Evolutionary conservation across 2,113 vertebrate species (phyloP).

Genomic region (Atrichornis clamosus): DNA sequence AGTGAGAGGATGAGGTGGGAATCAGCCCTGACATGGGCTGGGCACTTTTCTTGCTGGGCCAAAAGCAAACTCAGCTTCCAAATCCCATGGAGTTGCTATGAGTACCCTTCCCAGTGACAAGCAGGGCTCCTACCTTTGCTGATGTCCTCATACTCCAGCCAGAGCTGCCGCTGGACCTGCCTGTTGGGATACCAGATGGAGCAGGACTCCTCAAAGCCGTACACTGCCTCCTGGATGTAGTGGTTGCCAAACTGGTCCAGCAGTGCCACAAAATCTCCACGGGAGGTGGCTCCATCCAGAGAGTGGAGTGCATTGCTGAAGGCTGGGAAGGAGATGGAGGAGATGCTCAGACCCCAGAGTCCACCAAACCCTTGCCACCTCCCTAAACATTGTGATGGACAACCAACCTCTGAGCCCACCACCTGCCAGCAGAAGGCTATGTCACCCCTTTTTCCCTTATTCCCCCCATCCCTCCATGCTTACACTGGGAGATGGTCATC

Average conservation of each 20-base stretch:
- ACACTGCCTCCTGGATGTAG: conserved; percentile 95
- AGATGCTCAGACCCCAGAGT: not conserved
- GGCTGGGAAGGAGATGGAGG: conserved; percentile 62
- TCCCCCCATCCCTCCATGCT: not conserved
- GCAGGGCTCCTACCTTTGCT: conserved; percentile 85
- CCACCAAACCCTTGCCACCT: not conserved
- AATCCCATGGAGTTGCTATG: not conserved
- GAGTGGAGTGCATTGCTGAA: conserved; percentile 94
- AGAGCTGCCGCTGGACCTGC: conserved; percentile 93
- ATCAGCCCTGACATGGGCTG: accelerated
- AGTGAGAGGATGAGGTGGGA: not conserved
- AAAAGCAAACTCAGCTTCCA: not conserved
- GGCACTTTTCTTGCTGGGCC: not conserved
- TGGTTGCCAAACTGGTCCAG: conserved; percentile 96
- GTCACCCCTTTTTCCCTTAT: not conserved
- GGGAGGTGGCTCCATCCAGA: conserved; percentile 89
- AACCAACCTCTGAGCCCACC: not conserved
- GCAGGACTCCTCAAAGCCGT: conserved; percentile 96
- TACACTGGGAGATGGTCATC: conserved; percentile 91
- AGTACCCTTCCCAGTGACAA: not conserved
- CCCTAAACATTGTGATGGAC: accelerated
- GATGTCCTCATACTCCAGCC: conserved; percentile 99
- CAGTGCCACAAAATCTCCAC: conserved; percentile 89
- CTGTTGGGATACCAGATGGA: conserved; percentile 99
- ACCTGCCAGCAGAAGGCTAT: not conserved